A percentile compares a stretch with the other conserved stretches of the same genome.
Evolutionary conservation across 2,797 vertebrate species (phyloP).

Genomic region (Diglossa cyanea): DNA sequence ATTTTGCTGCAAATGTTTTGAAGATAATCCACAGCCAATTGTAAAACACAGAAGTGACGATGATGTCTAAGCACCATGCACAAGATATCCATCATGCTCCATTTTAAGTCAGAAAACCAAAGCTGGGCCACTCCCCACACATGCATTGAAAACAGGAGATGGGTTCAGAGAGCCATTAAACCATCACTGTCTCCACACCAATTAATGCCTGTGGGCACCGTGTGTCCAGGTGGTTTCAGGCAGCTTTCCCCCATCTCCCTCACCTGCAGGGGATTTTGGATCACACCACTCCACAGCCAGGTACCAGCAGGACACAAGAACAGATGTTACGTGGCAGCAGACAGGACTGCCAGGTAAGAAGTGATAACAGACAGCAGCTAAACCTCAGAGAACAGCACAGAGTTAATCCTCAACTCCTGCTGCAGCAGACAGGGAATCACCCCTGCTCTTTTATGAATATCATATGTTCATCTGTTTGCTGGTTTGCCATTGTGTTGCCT

Average conservation of each 20-base stretch:
- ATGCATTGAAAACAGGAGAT: rapidly evolving
- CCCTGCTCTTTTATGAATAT: not conserved
- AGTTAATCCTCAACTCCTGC: not conserved
- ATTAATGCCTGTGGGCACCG: rapidly evolving
- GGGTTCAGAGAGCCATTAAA: not conserved
- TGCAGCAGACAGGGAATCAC: not conserved
- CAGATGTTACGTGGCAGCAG: not conserved
- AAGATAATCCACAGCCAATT: not conserved
- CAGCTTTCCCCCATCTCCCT: not conserved
- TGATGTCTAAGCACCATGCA: not conserved
- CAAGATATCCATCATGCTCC: not conserved
- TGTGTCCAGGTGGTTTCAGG: not conserved
- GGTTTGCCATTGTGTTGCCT: not conserved
- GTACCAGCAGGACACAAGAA: not conserved
- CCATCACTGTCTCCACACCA: not conserved
- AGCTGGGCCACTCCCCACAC: not conserved
- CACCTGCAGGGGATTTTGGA: not conserved
- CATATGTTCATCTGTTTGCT: not conserved
- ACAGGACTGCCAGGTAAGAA: not conserved
- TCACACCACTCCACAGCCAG: rapidly evolving
- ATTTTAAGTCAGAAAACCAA: not conserved
- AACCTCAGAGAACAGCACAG: not conserved
- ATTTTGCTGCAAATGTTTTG: slow-evolving; percentile 12
- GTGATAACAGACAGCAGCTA: not conserved
- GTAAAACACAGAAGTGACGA: not conserved